Conservation (phyloP, 2,113 vertebrate genomes). For the Sterna hirundo region DNA sequence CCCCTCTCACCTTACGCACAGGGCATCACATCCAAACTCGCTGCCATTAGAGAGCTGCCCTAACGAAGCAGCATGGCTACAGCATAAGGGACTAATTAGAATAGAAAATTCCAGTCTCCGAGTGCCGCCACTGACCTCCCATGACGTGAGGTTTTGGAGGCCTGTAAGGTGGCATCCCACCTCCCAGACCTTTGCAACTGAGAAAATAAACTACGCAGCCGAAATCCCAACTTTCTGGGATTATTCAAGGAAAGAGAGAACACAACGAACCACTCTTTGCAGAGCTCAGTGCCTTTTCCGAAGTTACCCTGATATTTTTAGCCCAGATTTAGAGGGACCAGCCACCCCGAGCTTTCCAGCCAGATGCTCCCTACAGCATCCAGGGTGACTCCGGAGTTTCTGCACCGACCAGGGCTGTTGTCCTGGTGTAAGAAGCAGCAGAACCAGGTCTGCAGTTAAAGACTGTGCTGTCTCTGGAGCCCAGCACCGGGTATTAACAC, state of each 20-base stretch:
- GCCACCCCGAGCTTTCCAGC: not conserved
- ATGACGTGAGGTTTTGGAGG: not conserved
- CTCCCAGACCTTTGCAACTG: not conserved
- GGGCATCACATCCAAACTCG: not conserved
- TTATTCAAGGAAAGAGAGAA: not conserved
- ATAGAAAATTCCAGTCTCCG: not conserved
- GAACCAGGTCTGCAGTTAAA: not conserved
- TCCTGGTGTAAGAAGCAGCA: not conserved
- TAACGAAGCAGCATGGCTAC: rapidly evolving
- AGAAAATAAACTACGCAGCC: not conserved
- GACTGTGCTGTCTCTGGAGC: not conserved
- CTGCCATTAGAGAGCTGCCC: not conserved
- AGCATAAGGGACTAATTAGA: not conserved
- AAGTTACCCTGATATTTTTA: not conserved
- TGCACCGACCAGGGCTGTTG: not conserved
- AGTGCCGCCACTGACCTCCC: not conserved
- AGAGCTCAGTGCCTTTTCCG: not conserved
- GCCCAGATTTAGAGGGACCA: not conserved
- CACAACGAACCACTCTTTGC: not conserved
- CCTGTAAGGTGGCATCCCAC: not conserved
- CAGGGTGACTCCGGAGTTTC: no score
- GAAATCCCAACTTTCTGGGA: not conserved
- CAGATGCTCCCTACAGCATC: not conserved
- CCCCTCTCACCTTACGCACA: not conserved
- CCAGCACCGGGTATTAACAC: not conserved